Evolutionary conservation across 2,888 invertebrate genomes (phyloP), one percentile per base, ranked within the genome.

Genomic region (Megalurothrips usitatus): DNA sequence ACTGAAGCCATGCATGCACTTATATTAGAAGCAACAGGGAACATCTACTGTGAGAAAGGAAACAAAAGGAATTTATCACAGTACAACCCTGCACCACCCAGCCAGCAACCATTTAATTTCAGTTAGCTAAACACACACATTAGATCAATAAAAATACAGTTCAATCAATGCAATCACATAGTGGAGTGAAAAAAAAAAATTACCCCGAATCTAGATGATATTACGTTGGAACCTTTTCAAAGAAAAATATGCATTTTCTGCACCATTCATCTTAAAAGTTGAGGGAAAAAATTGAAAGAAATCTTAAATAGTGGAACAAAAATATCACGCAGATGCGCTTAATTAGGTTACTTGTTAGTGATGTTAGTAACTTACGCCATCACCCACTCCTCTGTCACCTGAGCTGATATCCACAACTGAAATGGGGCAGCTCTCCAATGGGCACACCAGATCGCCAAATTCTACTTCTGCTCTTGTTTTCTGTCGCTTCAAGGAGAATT

Each of bases 361-460:
- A 81, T 58, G 82, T 82, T 82, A 82, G 82, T 79, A 79, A 84
- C 84, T 84, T 84, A 84, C 84, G 82, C 83, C 84, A 83, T 84
- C 84, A 84, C 83, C 83, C 79, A 79, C 81, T 68, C 79, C 81
- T 79, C 81, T 81, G 80, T 82, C 81, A 82, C 82, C 82, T 81
- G 81, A 81, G 79, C 81, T 68, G 63, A 68, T 82, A 75, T 78
- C 78, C 79, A 79, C 81, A 75, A 75, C 68, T 11, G 68, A 23
- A 9, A 75, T 75, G 17, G 82, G 81, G 81, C 78, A 81, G 58
- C 75, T 80, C 84, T 90, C 89, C 85, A 94, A 89, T n/a, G 97
- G 96, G 85, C 96, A 97, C 84, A 97, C 94, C 85, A 95, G 91
- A 86, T 96, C 95, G 43, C 94, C 94, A 85, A 93, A 92, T 85